Evolutionary conservation across 2,797 vertebrate species (phyloP).

Genomic region (Enteromius trimaculatus): DNA sequence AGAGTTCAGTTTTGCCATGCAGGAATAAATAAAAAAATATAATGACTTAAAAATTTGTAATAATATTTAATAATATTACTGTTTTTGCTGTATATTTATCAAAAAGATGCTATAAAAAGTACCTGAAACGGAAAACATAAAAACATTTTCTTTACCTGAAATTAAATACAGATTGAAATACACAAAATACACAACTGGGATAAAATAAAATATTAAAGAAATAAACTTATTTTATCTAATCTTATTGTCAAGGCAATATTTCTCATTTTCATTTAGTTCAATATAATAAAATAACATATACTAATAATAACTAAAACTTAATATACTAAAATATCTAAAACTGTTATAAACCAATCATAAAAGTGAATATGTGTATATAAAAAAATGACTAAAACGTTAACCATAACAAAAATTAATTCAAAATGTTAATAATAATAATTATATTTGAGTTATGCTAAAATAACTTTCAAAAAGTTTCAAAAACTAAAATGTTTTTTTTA

Average conservation of each 20-base stretch:
- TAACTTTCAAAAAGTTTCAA: neutral
- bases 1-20: neutral
- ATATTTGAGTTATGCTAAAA: neutral
- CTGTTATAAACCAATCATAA: neutral
- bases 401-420: neutral
- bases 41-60: constrained; percentile 14
- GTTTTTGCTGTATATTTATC: neutral
- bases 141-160: neutral
- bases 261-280: neutral
- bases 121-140: neutral
- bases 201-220: neutral
- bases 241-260: neutral
- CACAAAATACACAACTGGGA: neutral
- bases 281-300: neutral
- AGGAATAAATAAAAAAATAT: neutral
- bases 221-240: neutral
- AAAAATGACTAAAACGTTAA: neutral
- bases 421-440: neutral
- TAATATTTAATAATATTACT: neutral
- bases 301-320: neutral
- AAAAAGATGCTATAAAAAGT: neutral
- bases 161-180: neutral
- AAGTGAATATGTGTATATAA: neutral
- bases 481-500: neutral
- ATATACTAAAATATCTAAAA: neutral